Base-by-base conservation (phyloP, 2,888 invertebrate species). In the Latrodectus elegans region DNA sequence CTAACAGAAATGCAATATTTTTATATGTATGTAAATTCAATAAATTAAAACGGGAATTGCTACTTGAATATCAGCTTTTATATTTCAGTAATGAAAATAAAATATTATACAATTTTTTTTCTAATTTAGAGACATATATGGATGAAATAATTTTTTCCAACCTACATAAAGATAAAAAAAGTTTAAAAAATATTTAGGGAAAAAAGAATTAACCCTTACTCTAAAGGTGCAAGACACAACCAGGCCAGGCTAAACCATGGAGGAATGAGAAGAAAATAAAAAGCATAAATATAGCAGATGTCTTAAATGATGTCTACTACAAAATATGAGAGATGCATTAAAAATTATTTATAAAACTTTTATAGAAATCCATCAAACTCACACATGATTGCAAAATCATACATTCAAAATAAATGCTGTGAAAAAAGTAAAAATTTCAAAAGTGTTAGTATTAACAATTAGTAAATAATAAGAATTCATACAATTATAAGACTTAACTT, bases 191-290 rank as follows among this genome's bases (percentile, higher is more conserved):
- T 74, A 81, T 78, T 52, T 51, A 78, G 75, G 71, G 74, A 81
- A 84, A 81, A 75, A 80, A 76, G 88, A 86, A 89, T 83, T 88
- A 79, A 83, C 83, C 90, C 91, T 92, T 91, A 92, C 91, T 92
- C 92, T 91, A 92, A 91, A 90, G 92, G 92, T 91, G 92, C 92
- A 91, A 92, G 92, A 91, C 92, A 92, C 91, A 92, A 91, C 92
- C 92, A 92, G 91, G 92, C 92, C 91, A 92, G 92, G 91, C 92
- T 92, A 91, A 90, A 90, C 90, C 91, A 90, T 91, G 91, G 91
- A 90, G 81, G 77, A 89, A 81, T 76, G 26, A 89, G 77, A 89
- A 81, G 77, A 84, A 89, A 84, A 90, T 73, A 84, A 85, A 82
- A 77, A 91, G 82, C 91, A 90, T 89, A 89, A 88, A 83, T 88